Conservation (phyloP, 2,113 vertebrate genomes). For the Hyperopisus bebe region DNA sequence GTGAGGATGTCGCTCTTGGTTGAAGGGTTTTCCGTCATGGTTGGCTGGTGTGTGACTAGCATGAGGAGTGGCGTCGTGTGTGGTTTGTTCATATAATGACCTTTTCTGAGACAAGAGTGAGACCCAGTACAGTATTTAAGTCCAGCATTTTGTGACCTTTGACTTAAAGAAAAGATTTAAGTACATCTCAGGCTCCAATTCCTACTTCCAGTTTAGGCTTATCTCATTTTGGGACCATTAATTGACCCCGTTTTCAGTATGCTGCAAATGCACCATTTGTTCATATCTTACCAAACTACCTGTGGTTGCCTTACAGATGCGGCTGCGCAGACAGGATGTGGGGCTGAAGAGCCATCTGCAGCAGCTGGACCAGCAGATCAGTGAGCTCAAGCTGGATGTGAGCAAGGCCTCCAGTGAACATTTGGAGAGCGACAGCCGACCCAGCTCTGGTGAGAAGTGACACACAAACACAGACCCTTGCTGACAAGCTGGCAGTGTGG, state of each 20-base stretch:
- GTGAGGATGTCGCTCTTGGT: neutral
- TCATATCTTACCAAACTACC: neutral
- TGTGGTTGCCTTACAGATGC: conserved; percentile 58
- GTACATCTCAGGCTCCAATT: neutral
- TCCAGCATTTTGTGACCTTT: neutral
- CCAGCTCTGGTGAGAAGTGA: conserved; percentile 77
- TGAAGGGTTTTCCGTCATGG: neutral
- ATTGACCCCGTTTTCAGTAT: neutral
- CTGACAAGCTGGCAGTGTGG: neutral
- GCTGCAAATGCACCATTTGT: neutral
- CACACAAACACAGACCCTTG: neutral
- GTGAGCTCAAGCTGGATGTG: conserved; percentile 78
- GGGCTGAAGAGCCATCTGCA: conserved; percentile 84
- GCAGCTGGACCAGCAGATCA: conserved; percentile 83
- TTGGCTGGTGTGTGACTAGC: neutral
- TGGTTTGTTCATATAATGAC: neutral
- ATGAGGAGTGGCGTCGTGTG: neutral
- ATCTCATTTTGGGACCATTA: neutral
- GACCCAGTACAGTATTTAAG: neutral
- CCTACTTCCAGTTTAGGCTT: neutral
- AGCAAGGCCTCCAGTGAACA: conserved; percentile 70
- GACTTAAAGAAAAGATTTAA: neutral
- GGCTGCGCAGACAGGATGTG: conserved; percentile 73
- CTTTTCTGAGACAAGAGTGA: neutral
- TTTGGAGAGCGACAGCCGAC: conserved; percentile 84